phyloP scores from a whole-genome alignment of 2,797 vertebrate species.

The Bovichtus variegatus region DNA sequence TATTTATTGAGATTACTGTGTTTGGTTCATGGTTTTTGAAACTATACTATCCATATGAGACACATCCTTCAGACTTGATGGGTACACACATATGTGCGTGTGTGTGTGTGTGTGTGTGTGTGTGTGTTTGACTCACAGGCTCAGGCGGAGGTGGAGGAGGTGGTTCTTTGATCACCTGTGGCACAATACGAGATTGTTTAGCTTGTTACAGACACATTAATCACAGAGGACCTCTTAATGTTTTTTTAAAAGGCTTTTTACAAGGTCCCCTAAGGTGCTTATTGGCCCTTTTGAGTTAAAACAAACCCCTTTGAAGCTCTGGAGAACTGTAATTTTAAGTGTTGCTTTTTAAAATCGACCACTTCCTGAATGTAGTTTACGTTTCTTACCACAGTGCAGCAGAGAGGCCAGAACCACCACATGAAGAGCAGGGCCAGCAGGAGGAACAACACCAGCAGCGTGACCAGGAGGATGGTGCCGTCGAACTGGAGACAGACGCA shows the following conservation, averaged over 20 bases:
- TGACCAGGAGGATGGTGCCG: constrained; percentile 92
- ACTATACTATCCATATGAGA: not conserved
- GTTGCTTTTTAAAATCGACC: not conserved
- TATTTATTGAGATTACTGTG: not conserved
- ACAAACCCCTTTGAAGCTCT: not conserved
- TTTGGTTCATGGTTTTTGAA: too few species aligned
- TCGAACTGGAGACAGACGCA: constrained; percentile 85
- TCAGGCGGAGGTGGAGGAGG: constrained; percentile 91
- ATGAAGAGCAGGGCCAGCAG: constrained; percentile 85
- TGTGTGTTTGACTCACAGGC: constrained; percentile 84
- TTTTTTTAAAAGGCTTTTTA: not conserved
- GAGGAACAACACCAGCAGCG: constrained; percentile 90
- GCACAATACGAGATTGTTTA: constrained; percentile 42
- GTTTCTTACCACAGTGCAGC: constrained; percentile 88
- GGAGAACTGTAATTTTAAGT: constrained; percentile 13
- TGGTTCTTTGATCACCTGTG: constrained; percentile 92
- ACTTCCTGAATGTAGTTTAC: constrained; percentile 12
- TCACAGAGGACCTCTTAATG: not conserved
- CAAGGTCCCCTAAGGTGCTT: not conserved
- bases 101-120: not conserved
- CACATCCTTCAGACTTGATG: not conserved
- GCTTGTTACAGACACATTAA: constrained; percentile 17
- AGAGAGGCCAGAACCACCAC: constrained; percentile 91
- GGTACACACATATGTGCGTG: too few species aligned
- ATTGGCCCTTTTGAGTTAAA: not conserved